These are phyloP conservation scores for Falco biarmicus DNA, from an alignment of 2,797 vertebrate genomes.

Conservation along the genomic window DNA sequence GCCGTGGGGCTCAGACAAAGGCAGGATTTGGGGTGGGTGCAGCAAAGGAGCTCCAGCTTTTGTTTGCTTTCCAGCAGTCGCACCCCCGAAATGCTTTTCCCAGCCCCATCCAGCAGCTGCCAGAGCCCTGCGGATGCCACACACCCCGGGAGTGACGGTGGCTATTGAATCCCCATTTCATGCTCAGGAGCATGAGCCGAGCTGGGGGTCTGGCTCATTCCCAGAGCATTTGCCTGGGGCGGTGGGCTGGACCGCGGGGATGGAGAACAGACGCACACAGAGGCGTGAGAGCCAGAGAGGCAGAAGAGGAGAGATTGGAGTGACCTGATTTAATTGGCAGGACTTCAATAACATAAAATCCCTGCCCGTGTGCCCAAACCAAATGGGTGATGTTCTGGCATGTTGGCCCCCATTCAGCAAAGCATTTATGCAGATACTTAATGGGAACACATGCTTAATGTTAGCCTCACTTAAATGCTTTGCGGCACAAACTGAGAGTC, in stretches of 20 bases:
- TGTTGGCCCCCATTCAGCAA: background rate
- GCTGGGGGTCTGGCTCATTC: background rate
- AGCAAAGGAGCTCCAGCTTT: background rate
- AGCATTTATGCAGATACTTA: background rate
- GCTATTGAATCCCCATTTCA: background rate
- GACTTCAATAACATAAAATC: conserved; percentile 36
- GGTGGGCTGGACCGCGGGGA: background rate
- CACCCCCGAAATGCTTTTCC: background rate
- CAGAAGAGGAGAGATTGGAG: background rate
- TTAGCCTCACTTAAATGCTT: background rate
- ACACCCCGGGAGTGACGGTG: background rate
- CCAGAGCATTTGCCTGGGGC: conserved; percentile 11
- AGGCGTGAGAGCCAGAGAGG: background rate
- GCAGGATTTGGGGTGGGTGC: background rate
- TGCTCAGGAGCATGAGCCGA: background rate
- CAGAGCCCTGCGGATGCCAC: background rate
- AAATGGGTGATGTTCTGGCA: conserved; percentile 33
- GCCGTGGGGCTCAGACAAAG: background rate
- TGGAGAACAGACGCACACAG: background rate
- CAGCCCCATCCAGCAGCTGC: background rate
- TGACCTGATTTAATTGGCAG: conserved; percentile 70
- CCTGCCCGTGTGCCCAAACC: conserved; percentile 18
- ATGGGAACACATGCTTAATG: background rate
- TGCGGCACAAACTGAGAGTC: background rate
- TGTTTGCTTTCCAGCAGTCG: background rate